Evolutionary conservation across 1,140 invertebrate genomes (phyloP), one percentile per base, ranked within the genome.

Genomic region (Diploscapter pachys): DNA sequence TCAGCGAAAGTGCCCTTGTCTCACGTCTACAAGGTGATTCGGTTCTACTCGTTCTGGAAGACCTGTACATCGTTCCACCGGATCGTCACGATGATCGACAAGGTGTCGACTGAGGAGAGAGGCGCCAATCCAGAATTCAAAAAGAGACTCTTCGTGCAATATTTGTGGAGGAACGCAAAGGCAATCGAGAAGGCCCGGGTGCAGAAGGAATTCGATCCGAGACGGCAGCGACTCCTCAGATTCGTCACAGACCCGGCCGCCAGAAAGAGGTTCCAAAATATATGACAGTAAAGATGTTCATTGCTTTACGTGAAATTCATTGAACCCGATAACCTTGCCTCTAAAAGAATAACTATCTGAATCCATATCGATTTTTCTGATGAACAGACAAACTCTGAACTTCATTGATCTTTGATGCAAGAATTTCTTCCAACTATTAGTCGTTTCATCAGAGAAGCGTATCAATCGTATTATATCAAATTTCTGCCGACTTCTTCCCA

Each of bases 51-150:
- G 31, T 85, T 85, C 66, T 85, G 83, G 83, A 83, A 83, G 50
- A 85, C 83, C 3, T 85, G 83, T 71, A 85, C 83, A 2, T 83
- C 83, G 31, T 85, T 85, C 62, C 83, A 85, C 75, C 79, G 83
- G n/a, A 85, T 85, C 65, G 82, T 86, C 11, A 85, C 83, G 8
- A 85, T 85, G 84, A 86, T 85, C 65, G 83, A 85, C 64, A 83
- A 81, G 31, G 80, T 83, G 5, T 64, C 54, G 5, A 61, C 56
- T n/a, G 75, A 76, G 56, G 63, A 71, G n/a, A 59, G 56, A 3
- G 5, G n/a, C 63, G 56, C 64, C 48, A 61, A 71, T 49, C 74
- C 74, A 4, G 64, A 63, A 31, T 85, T 85, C 65, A 82, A 85
- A 64, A 81, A 79, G 63, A 71, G 84, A 9, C 66, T 85, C 4